phyloP scores from a whole-genome alignment of 2,797 vertebrate species.

The Mastacembelus armatus region DNA sequence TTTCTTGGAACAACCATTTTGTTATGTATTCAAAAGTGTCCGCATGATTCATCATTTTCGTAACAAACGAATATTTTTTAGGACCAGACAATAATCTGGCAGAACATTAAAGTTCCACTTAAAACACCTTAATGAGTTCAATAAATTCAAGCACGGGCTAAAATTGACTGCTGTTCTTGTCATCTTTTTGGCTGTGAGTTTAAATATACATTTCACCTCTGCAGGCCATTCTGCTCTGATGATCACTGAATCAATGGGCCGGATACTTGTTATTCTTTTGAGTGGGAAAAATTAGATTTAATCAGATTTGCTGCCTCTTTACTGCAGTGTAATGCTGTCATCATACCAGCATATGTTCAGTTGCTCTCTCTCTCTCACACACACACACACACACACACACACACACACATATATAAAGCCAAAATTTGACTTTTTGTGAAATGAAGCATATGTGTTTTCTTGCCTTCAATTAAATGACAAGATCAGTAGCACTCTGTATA shows the following conservation, averaged over 20 bases:
- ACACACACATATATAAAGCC: background rate
- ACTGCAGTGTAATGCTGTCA: constrained; percentile 50
- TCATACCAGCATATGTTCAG: constrained; percentile 38
- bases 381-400: constrained; percentile 13
- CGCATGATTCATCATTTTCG: constrained; percentile 43
- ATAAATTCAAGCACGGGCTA: constrained; percentile 24
- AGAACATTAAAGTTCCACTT: constrained; percentile 34
- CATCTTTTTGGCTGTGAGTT: constrained; percentile 21
- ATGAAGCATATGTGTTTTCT: too few species aligned
- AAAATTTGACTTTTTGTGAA: too few species aligned
- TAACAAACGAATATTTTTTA: constrained; percentile 38
- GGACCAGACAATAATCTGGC: constrained; percentile 47
- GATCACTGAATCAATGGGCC: constrained; percentile 39
- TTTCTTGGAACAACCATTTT: constrained; percentile 37
- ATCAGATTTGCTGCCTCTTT: constrained; percentile 52
- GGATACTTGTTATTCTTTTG: constrained; percentile 40
- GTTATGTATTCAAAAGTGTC: constrained; percentile 21
- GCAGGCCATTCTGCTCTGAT: constrained; percentile 36
- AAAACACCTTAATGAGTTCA: constrained; percentile 49
- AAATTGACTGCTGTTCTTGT: constrained; percentile 38
- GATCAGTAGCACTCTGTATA: too few species aligned
- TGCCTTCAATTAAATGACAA: too few species aligned
- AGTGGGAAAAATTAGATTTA: constrained; percentile 59
- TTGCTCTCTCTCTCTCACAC: background rate
- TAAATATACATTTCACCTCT: constrained; percentile 43